Conservation (phyloP, 2,113 vertebrate species). For the Charadrius vociferus region DNA sequence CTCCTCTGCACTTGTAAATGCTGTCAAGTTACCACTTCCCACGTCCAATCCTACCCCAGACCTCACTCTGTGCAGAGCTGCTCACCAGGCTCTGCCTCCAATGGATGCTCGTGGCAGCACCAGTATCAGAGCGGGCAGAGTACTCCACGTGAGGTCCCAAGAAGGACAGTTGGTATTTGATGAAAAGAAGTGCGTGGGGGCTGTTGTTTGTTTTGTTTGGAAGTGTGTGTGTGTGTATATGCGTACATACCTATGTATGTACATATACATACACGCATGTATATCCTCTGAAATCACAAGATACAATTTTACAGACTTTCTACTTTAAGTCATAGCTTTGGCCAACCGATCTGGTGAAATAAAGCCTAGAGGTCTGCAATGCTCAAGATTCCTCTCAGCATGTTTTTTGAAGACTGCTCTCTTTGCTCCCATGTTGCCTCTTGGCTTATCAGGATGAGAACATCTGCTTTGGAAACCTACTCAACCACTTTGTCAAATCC, state of each 20-base stretch:
- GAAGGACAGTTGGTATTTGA: background rate
- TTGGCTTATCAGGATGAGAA: background rate
- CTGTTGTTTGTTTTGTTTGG: background rate
- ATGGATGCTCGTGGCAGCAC: background rate
- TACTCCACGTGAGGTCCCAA: background rate
- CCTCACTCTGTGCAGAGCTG: background rate
- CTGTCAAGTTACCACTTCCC: background rate
- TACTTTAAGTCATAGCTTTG: background rate
- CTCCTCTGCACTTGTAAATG: background rate
- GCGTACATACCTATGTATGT: no score
- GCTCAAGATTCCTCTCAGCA: background rate
- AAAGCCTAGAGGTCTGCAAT: background rate
- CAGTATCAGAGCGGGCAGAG: background rate
- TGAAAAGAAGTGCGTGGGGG: background rate
- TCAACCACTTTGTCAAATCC: background rate
- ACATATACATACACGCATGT: background rate
- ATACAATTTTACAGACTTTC: background rate
- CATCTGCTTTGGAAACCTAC: background rate
- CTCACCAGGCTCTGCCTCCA: background rate
- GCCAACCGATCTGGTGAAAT: background rate
- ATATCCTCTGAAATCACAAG: background rate
- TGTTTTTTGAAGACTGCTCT: background rate
- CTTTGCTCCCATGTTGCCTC: background rate
- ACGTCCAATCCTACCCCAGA: background rate
- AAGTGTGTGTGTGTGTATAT: background rate